Evolutionary conservation across 2,113 vertebrate genomes (phyloP).

Genomic region (Melanotaenia duboulayi): DNA sequence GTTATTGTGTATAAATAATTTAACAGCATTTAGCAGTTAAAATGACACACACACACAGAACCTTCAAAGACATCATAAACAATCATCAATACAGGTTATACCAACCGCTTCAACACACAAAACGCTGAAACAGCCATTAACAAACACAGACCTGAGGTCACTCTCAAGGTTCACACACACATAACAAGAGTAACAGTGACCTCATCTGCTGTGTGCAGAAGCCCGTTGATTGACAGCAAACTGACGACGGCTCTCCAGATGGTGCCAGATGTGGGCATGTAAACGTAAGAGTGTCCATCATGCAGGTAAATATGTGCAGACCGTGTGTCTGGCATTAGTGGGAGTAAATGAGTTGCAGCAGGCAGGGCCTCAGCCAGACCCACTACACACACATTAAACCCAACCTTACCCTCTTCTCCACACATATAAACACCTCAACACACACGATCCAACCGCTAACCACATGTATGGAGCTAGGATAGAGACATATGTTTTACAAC

Average conservation of each 20-base stretch:
- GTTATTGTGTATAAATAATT: conserved; percentile 26
- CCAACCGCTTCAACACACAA: conserved; percentile 28
- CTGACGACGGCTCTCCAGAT: conserved; percentile 65
- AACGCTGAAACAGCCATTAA: conserved; percentile 33
- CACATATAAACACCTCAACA: conserved; percentile 1
- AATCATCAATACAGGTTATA: conserved; percentile 36
- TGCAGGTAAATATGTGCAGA: conserved; percentile 44
- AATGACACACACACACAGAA: too few relatives aligned
- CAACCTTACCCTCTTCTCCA: conserved; percentile 4
- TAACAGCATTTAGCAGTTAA: conserved; percentile 1
- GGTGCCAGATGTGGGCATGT: conserved; percentile 56
- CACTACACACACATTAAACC: conserved; percentile 12
- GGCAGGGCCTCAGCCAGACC: conserved; percentile 30
- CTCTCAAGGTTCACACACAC: conserved; percentile 37
- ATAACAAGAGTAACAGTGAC: neutral
- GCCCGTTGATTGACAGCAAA: conserved; percentile 57
- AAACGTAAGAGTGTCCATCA: neutral
- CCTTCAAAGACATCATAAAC: conserved; percentile 22
- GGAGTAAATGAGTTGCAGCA: conserved; percentile 64
- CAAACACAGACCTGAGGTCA: conserved; percentile 53
- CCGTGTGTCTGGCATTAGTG: conserved; percentile 47
- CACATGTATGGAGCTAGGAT: too few relatives aligned
- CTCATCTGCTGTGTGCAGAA: conserved; percentile 20
- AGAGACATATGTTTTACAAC: too few relatives aligned
- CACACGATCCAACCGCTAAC: conserved; percentile 9